These are phyloP conservation scores for Erynnis tages DNA, from an alignment of 2,888 invertebrate species.

Conservation along the genomic window DNA sequence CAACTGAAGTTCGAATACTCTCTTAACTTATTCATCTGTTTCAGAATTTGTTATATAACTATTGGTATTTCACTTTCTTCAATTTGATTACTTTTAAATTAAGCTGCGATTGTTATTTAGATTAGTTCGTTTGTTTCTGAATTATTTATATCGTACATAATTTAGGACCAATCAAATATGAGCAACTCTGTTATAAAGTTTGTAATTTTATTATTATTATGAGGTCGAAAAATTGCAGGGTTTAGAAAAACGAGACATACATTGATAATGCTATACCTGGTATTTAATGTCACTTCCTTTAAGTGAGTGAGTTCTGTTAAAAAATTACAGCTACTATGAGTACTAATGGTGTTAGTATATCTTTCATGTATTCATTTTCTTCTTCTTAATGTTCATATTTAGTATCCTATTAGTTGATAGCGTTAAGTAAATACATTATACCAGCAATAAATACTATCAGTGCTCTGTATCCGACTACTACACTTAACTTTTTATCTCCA, in stretches of 20 bases:
- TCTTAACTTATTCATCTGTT: conserved; percentile 6
- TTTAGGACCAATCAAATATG: too few relatives aligned
- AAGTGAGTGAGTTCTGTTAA: too few relatives aligned
- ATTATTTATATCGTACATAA: conserved; percentile 1
- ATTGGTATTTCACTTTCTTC: conserved; percentile 8
- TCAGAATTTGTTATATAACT: conserved; percentile 12
- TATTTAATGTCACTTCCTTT: too few relatives aligned
- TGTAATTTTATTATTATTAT: too few relatives aligned
- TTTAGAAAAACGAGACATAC: too few relatives aligned
- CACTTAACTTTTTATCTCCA: neutral
- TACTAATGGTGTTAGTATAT: too few relatives aligned
- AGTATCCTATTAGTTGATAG: neutral
- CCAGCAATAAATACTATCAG: neutral
- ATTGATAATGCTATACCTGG: too few relatives aligned
- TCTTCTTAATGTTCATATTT: neutral
- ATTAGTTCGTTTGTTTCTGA: conserved; percentile 11
- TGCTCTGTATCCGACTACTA: neutral
- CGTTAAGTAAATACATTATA: too few relatives aligned
- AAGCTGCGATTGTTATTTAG: conserved; percentile 14
- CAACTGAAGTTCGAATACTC: conserved; percentile 1
- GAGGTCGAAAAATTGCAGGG: too few relatives aligned
- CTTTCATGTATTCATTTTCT: too few relatives aligned
- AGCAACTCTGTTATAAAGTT: too few relatives aligned
- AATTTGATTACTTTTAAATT: conserved; percentile 5
- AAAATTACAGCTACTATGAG: too few relatives aligned